phyloP scores from a whole-genome alignment of 2,888 invertebrate genomes.

The Amiota mariae region DNA sequence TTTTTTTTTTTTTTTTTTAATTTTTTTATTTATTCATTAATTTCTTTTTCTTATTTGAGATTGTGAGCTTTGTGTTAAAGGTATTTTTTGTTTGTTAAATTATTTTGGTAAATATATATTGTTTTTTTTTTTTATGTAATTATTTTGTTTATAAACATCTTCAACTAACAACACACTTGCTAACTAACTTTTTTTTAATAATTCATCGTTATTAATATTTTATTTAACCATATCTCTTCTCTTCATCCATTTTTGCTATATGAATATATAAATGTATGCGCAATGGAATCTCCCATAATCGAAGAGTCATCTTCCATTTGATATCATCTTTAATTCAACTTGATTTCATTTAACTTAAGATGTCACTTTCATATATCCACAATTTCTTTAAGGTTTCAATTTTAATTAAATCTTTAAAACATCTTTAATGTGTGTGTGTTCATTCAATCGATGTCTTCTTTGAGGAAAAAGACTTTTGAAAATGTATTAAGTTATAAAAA shows the following conservation, averaged over 20 bases:
- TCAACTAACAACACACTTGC: slow-evolving; percentile 16
- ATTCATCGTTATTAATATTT: too few species aligned
- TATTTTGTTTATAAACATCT: slow-evolving; percentile 2
- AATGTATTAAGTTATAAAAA: too few species aligned
- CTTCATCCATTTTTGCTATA: too few species aligned
- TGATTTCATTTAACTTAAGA: not conserved
- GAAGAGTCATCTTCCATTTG: not conserved
- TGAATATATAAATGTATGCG: too few species aligned
- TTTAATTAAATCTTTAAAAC: too few species aligned
- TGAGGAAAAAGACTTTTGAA: too few species aligned
- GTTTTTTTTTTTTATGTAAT: not conserved
- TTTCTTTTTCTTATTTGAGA: not conserved
- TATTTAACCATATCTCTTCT: too few species aligned
- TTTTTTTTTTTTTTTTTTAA: slow-evolving; percentile 34
- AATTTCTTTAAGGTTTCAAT: too few species aligned
- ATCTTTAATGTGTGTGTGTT: too few species aligned
- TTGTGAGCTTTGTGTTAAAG: not conserved
- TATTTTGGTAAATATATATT: not conserved
- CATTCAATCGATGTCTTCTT: too few species aligned
- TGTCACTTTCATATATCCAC: too few species aligned
- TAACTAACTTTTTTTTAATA: slow-evolving; percentile 15
- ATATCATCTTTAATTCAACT: slow-evolving; percentile 20
- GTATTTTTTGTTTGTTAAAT: too few species aligned
- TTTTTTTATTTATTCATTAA: slow-evolving; percentile 9
- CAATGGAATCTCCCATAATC: not conserved